Base-by-base conservation (phyloP, 1,140 invertebrate species). In the Cecropterus lyciades region DNA sequence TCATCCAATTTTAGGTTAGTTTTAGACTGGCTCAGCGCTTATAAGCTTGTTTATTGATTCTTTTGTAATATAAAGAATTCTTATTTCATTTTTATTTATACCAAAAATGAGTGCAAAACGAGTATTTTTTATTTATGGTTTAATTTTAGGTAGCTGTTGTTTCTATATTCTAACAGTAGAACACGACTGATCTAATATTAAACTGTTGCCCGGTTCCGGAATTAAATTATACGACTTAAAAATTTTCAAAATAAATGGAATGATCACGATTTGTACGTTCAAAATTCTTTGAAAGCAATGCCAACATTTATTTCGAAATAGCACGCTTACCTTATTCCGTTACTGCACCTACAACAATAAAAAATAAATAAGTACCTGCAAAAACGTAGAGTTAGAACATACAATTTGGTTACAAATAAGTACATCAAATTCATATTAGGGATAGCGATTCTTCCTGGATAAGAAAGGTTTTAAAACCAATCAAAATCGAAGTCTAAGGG, bases 161-260 rank as follows among this genome's bases (percentile, higher is more conserved):
- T 33, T 33, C 9, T 9, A 8, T 9, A 33, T 33, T 33, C 30
- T 10, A 33, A 6, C 3, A 1, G 14, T 9, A 52, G 30, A 40
- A 53, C 8, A 53, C 33, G 15, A 33, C 13, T 40, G 30, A 53
- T 37, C 10, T 40, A 53, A 37, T 13, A 17, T 53, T 53, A 53
- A 33, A 52, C 13, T 10, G 16, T 33, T 53, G 24, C 10, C 24
- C 30, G n/a, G 51, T 37, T 33, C 51, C 51, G 51, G 27, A 53
- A 53, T 53, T 37, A 14, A 16, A 37, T 53, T 14, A 53, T 16
- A 27, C 11, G 13, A 10, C 37, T 57, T 45, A n/a, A 43, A 14
- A 30, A 16, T 57, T 57, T 57, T 43, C 55, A 57, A 53, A 53
- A 53, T 53, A 53, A 53, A 53, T 57, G 42, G 40, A 43, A 13